phyloP scores from a whole-genome alignment of 2,888 invertebrate genomes.

The Hyles lineata region DNA sequence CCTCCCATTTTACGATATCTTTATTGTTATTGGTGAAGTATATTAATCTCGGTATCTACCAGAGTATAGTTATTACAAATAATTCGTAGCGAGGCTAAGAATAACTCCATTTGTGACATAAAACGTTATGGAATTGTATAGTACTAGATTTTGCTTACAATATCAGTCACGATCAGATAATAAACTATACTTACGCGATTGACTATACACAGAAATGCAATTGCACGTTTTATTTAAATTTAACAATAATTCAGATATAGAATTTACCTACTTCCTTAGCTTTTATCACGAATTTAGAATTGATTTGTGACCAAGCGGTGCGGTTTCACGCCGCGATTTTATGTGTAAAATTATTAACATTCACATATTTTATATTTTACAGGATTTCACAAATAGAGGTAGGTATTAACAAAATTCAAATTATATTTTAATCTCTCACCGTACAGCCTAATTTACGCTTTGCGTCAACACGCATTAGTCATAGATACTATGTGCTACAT shows the following conservation, averaged over 20 bases:
- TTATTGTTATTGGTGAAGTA: constrained; percentile 1
- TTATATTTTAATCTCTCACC: no score
- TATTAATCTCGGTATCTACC: background rate
- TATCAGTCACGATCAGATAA: constrained; percentile 13
- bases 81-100: background rate
- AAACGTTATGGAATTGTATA: background rate
- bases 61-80: constrained; percentile 1
- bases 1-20: constrained; percentile 6
- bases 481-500: no score
- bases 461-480: no score
- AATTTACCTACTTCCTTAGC: constrained; percentile 14
- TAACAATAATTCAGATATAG: constrained; percentile 9
- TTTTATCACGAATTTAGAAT: background rate
- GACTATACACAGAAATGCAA: background rate
- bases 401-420: no score
- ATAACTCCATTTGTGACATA: constrained; percentile 1
- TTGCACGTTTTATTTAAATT: constrained; percentile 19
- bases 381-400: no score
- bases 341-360: background rate
- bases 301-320: background rate
- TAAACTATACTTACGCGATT: background rate
- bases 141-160: background rate
- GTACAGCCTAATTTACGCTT: no score
- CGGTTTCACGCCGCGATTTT: background rate
- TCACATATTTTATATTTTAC: background rate